Base-by-base conservation (phyloP, 1,140 invertebrate genomes). In the Zophobas morio region DNA sequence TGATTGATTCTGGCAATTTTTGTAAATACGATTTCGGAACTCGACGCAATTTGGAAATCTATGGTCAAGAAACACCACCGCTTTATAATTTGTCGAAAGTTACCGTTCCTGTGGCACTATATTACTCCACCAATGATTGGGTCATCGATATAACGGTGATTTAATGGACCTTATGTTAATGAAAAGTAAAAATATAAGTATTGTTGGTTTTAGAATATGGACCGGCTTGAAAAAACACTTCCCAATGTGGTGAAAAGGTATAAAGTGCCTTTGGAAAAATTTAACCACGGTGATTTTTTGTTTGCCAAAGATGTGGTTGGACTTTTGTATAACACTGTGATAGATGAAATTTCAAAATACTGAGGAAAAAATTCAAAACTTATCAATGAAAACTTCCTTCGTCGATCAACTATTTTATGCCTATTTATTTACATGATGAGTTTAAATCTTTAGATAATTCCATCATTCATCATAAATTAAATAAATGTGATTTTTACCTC, bases 271-370 rank as follows among this genome's bases (percentile, higher is more conserved):
- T 72, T 73, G 34, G 74, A 78, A 47, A 57, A n/a, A 2, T 80
- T 78, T 53, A 80, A 80, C 42, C 80, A 81, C 76, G 47, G 78
- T 35, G 80, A 81, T 56, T 81, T 81, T 46, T 42, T 80, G 1
- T 46, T 49, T 4, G 79, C 75, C n/a, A 80, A 77, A 60, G 39
- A 81, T 63, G 72, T 75, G 3, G 53, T 76, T 33, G 70, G 6
- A 32, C 42, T 80, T 8, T 39, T 81, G 1, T 81, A 79, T 51
- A 72, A 79, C n/a, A 47, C 56, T 39, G 51, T 81, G 5, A 71
- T 81, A 46, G 71, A 73, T 54, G 71, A 73, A 73, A 73, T 73
- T 37, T 20, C 32, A 39, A 73, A 73, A 42, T 73, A 73, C 53
- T 73, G 56, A 20, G 20, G 20, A 20, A 20, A 20, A 20, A 20